Evolutionary conservation across 1,140 invertebrate species (phyloP).

Genomic region (Tachypleus tridentatus): DNA sequence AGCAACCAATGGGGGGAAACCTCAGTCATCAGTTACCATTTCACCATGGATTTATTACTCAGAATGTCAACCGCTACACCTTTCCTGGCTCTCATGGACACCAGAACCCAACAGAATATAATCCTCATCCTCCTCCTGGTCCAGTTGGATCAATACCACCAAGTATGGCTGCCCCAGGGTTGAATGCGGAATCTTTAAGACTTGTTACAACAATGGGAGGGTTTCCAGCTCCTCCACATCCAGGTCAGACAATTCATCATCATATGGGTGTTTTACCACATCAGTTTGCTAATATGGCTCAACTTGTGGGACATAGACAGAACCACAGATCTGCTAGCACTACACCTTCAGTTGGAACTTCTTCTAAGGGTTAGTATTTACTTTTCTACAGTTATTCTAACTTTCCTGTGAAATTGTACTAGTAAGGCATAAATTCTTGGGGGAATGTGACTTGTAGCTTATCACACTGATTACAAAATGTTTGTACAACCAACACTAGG

Average conservation of each 20-base stretch:
- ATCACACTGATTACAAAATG: too few species aligned
- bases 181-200: conserved; percentile 2
- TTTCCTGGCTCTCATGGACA: conserved; percentile 1
- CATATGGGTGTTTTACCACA: conserved; percentile 10
- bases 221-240: conserved; percentile 10
- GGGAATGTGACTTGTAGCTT: too few species aligned
- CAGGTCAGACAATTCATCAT: conserved; percentile 12
- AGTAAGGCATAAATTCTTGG: too few species aligned
- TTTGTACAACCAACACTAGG: too few species aligned
- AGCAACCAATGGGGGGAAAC: too few species aligned
- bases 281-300: too few species aligned
- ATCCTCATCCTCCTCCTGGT: conserved; percentile 4
- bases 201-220: conserved; percentile 1
- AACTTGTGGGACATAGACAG: conserved; percentile 14
- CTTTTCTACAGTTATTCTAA: not conserved
- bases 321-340: conserved; percentile 16
- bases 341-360: conserved; percentile 20
- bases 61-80: conserved; percentile 1
- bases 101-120: conserved; percentile 14
- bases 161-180: conserved; percentile 3
- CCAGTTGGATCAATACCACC: conserved; percentile 3
- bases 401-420: too few species aligned
- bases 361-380: conserved; percentile 18
- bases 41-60: not conserved
- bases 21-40: not conserved